These are phyloP conservation scores for Melolontha melolontha DNA, from an alignment of 2,888 invertebrate species.

Conservation along the genomic window DNA sequence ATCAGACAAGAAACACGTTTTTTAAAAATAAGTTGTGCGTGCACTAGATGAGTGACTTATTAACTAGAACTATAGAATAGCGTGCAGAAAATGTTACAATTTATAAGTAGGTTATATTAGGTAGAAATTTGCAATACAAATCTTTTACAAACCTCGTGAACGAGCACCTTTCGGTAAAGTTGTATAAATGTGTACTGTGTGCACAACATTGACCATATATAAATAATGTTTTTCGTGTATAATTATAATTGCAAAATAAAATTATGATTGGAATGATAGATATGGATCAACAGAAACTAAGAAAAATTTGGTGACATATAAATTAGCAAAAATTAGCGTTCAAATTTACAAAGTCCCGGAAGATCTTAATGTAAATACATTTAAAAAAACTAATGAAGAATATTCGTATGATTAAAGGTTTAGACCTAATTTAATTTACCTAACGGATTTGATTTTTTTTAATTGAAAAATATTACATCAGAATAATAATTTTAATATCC, in stretches of 20 bases:
- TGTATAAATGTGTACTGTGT: constrained; percentile 13
- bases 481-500: no score
- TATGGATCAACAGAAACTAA: no score
- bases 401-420: no score
- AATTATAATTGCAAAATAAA: constrained; percentile 11
- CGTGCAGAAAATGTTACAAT: constrained; percentile 52
- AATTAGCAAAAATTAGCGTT: no score
- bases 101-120: constrained; percentile 24
- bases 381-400: no score
- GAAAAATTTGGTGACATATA: no score
- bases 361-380: no score
- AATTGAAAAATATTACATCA: no score
- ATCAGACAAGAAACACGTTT: constrained; percentile 46
- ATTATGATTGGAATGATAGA: no score
- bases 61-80: constrained; percentile 49
- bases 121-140: constrained; percentile 47
- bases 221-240: constrained; percentile 18
- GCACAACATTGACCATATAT: constrained; percentile 16
- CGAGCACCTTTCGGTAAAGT: constrained; percentile 6
- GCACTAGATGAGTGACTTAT: constrained; percentile 51
- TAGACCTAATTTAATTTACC: no score
- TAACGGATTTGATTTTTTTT: no score
- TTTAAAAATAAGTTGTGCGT: constrained; percentile 51
- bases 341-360: no score
- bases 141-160: constrained; percentile 51